Base-by-base conservation (phyloP, 2,113 vertebrate species). In the Silurus asotus region DNA sequence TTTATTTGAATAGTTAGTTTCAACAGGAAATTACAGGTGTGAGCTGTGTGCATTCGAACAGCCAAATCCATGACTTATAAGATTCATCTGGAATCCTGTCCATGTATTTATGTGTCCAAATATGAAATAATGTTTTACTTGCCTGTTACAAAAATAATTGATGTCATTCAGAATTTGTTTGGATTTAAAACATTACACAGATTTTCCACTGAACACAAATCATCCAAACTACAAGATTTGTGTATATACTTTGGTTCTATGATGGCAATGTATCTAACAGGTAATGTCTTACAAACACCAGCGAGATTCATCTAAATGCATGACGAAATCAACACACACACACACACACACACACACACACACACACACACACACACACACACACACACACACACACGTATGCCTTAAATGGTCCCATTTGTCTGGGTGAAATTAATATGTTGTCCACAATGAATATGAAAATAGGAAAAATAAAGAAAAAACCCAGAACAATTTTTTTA, bases 161-260 rank as follows among this genome's bases (percentile, higher is more conserved):
- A 56, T 28, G n/a, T 25, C 51, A 28, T 77, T 25, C 25, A 25
- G 11, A 2, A 25, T 23, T 77, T 15, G 23, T 55, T 56, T 77
- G 23, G 23, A 77, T 49, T 77, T 77, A 25, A 77, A 76, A 55
- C 74, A 76, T 25, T 51, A 74, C 48, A 45, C 48, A 74, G 11
- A 53, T 76, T 76, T 76, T 76, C 74, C 74, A 25, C 51, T 76
- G n/a, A n/a, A 20, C 72, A 53, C 10, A 55, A 76, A 76, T 76
- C 19, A 53, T 75, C 70, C 72, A 75, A 37, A 75, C 49, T 77
- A 51, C 23, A 77, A 55, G 74, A 77, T 77, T 77, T 55, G 51
- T 55, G 6, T 77, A 77, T 74, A 51, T 77, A 17, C 14, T 56
- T 77, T 77, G n/a, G n/a, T 7, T 55, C 51, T 15, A 56, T 76